Conservation (phyloP, 2,888 invertebrate species). For the Drosophila mayaguana region DNA sequence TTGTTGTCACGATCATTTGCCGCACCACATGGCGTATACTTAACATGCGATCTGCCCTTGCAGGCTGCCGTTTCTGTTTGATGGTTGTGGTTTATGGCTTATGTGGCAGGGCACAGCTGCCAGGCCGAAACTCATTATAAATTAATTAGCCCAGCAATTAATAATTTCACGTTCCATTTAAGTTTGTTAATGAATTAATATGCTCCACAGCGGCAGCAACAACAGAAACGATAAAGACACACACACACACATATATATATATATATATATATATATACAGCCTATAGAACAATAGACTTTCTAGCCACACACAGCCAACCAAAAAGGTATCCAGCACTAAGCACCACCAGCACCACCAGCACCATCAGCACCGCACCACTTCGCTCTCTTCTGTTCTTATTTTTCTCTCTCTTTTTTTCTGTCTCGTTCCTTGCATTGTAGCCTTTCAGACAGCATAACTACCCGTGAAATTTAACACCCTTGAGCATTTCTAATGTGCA, state of each 20-base stretch:
- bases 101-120: constrained; percentile 62
- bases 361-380: constrained; percentile 2
- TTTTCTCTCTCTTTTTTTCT: constrained; percentile 1
- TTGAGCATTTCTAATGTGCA: constrained; percentile 65
- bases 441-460: constrained; percentile 55
- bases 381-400: constrained; percentile 4
- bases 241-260: not conserved
- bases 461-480: constrained; percentile 69
- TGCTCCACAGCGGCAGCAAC: constrained; percentile 49
- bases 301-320: constrained; percentile 22
- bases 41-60: constrained; percentile 43
- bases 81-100: constrained; percentile 31
- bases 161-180: constrained; percentile 76
- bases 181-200: constrained; percentile 67
- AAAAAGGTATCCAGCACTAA: constrained; percentile 10
- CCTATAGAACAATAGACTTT: constrained; percentile 29
- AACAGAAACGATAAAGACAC: constrained; percentile 24
- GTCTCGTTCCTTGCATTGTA: constrained; percentile 52
- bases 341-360: constrained; percentile 7
- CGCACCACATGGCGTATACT: constrained; percentile 51
- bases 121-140: constrained; percentile 67
- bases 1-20: constrained; percentile 54
- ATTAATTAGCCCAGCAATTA: constrained; percentile 73
- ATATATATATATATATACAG: not conserved
- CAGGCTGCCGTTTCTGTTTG: constrained; percentile 9